These are phyloP conservation scores for Euclidia mi DNA, from an alignment of 2,888 invertebrate species.

Conservation along the genomic window DNA sequence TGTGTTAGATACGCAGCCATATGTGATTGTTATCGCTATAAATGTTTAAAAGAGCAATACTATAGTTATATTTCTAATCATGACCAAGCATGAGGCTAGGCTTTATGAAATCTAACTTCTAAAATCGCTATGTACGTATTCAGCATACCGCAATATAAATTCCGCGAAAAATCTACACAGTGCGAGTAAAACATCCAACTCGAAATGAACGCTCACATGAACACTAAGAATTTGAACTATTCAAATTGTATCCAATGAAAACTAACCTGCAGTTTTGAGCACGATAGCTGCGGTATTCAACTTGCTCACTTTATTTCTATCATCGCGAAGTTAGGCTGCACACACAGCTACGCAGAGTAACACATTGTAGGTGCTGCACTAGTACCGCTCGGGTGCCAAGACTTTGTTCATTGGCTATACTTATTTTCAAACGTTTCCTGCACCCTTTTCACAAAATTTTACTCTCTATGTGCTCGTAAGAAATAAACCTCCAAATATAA, in stretches of 20 bases:
- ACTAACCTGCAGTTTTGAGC: constrained; percentile 31
- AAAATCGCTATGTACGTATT: not conserved
- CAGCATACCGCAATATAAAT: too few species aligned
- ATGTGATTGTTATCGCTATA: too few species aligned
- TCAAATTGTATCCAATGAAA: constrained; percentile 51
- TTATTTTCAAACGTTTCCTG: constrained; percentile 18
- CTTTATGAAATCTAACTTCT: not conserved
- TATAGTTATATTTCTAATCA: too few species aligned
- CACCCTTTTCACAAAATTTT: constrained; percentile 38
- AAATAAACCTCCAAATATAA: constrained; percentile 48
- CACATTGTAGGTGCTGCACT: not conserved
- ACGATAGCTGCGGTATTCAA: constrained; percentile 26
- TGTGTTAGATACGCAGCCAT: too few species aligned
- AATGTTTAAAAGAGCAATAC: too few species aligned
- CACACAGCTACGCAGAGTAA: not conserved
- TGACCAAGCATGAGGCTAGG: not conserved
- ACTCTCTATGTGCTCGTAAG: constrained; percentile 36
- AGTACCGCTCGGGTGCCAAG: not conserved
- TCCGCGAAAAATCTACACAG: constrained; percentile 25
- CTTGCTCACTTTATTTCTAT: constrained; percentile 24
- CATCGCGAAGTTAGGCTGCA: constrained; percentile 29
- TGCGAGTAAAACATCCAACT: constrained; percentile 64
- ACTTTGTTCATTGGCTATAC: constrained; percentile 15
- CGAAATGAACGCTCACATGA: constrained; percentile 58
- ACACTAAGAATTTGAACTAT: constrained; percentile 59